Evolutionary conservation across 1,140 invertebrate species (phyloP).

Genomic region (Drosophila subpulchrella): DNA sequence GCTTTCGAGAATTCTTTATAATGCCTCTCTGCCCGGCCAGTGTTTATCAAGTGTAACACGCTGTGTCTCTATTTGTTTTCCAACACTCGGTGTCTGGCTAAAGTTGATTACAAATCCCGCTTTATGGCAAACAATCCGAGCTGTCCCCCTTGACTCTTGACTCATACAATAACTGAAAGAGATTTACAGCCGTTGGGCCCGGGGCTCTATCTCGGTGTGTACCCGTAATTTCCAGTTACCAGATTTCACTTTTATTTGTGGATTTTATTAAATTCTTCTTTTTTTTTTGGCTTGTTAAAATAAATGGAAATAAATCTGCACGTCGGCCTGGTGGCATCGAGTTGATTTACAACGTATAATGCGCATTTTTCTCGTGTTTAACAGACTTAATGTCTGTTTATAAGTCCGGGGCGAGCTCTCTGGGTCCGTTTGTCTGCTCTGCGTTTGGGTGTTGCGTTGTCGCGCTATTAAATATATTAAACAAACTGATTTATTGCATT

Average conservation of each 20-base stretch:
- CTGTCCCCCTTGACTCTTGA: slow-evolving; percentile 26
- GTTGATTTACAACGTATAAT: slow-evolving; percentile 77
- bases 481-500: slow-evolving; percentile 79
- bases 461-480: slow-evolving; percentile 69
- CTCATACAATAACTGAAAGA: slow-evolving; percentile 43
- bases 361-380: slow-evolving; percentile 73
- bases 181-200: slow-evolving; percentile 55
- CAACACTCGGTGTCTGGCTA: slow-evolving; percentile 57
- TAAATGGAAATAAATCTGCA: slow-evolving; percentile 67
- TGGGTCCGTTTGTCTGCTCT: slow-evolving; percentile 29
- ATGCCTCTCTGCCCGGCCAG: slow-evolving; percentile 10
- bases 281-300: slow-evolving; percentile 39
- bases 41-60: slow-evolving; percentile 79
- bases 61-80: slow-evolving; percentile 66
- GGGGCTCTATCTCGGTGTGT: slow-evolving; percentile 18
- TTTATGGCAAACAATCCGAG: slow-evolving; percentile 19
- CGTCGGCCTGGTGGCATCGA: slow-evolving; percentile 43
- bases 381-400: slow-evolving; percentile 81
- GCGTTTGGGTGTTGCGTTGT: slow-evolving; percentile 58
- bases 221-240: slow-evolving; percentile 59
- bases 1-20: slow-evolving; percentile 1
- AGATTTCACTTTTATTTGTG: slow-evolving; percentile 68
- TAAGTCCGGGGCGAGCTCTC: slow-evolving; percentile 36
- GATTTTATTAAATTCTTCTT: slow-evolving; percentile 24
- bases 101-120: slow-evolving; percentile 56